Evolutionary conservation across 2,888 invertebrate genomes (phyloP), one percentile per base, ranked within the genome.

Genomic region (Tethea ocularis): DNA sequence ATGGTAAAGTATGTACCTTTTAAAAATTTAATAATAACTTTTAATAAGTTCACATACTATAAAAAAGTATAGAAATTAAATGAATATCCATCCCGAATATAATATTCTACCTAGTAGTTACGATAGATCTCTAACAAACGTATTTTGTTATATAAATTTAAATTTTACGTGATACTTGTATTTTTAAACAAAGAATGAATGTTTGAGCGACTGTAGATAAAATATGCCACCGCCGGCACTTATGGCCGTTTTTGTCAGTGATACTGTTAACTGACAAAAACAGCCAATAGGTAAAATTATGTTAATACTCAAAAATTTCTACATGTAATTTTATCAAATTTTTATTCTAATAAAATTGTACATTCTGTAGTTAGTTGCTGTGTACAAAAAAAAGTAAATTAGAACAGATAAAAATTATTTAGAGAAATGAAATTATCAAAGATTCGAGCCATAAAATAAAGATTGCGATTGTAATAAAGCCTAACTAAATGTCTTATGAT

Each of bases 401-500:
- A 73, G 74, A 71, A 72, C 66, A 69, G 66, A 70, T 63, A 63
- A 71, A 59, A 71, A 66, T 64, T 64, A 58, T 66, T 65, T 71
- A 67, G 58, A 69, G 63, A 67, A 77, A 68, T 68, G 68, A 74
- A 77, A 71, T 77, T 78, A 80, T 79, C 78, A 83, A 83, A 71
- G 84, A 90, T 88, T 89, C 87, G 88, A 90, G 88, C 88, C 89
- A 89, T 87, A 87, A 71, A 75, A 84, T 80, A 78, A 75, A 68
- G 68, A 77, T 77, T 73, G 72, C 75, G 77, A 83, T 82, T 82
- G 72, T 82, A 80, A 74, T 80, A 79, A 85, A 82, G 90, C 91
- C 91, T 91, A 91, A 88, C 72, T 89, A 83, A 89, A 90, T 89
- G 90, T 91, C 91, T 91, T 91, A 92, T 91, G 90, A 91, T 83